phyloP scores from a whole-genome alignment of 2,113 vertebrate species.

The Crypturellus undulatus region DNA sequence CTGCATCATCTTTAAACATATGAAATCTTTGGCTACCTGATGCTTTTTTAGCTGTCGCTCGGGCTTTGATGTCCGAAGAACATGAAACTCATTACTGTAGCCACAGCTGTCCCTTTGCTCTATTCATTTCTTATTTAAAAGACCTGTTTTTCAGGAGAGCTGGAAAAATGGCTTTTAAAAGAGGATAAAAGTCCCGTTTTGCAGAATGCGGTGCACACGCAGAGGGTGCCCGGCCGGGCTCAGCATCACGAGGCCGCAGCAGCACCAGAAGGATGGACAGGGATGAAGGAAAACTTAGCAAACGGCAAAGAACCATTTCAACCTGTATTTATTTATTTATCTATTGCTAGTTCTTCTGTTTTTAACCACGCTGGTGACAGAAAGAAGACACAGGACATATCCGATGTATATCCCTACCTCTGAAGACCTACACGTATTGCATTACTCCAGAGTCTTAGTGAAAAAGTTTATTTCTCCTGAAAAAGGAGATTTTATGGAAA shows the following conservation, averaged over 20 bases:
- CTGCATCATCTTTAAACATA: background rate
- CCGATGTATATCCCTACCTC: too few species aligned
- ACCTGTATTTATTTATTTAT: too few species aligned
- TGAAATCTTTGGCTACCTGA: background rate
- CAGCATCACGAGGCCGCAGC: fast-evolving
- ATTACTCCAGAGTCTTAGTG: background rate
- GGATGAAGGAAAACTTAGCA: background rate
- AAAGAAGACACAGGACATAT: background rate
- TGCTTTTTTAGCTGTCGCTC: background rate
- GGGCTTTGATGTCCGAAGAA: background rate
- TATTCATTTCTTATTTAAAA: fast-evolving
- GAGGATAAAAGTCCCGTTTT: background rate
- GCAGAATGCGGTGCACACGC: background rate
- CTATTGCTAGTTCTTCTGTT: background rate
- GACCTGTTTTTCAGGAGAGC: background rate
- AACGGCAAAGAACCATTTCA: background rate
- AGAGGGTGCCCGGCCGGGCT: fast-evolving
- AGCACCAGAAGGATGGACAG: too few species aligned
- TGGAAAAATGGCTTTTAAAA: background rate
- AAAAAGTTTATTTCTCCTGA: background rate
- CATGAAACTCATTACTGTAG: background rate
- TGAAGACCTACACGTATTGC: background rate
- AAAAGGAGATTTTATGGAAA: background rate
- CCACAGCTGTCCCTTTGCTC: background rate
- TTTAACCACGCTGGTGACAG: background rate